Evolutionary conservation across 2,888 invertebrate species (phyloP).

Genomic region (Cephus pygmeus): DNA sequence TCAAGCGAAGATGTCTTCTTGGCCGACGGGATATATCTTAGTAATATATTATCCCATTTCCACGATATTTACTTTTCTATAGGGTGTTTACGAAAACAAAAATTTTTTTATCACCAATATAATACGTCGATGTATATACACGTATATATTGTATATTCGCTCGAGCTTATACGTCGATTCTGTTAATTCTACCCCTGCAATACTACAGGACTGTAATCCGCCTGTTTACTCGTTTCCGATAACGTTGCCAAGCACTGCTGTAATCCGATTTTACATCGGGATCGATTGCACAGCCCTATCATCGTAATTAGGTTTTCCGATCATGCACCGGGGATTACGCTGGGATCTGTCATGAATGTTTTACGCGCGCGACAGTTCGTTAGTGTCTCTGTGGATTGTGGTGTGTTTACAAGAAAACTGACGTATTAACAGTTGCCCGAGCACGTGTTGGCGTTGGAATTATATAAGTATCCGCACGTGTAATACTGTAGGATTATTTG

Average conservation of each 20-base stretch:
- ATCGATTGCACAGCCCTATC: slow-evolving; percentile 36
- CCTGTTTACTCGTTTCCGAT: slow-evolving; percentile 1
- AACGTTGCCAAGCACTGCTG: slow-evolving; percentile 20
- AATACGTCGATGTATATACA: no score
- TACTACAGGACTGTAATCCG: neutral
- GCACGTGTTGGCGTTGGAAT: neutral
- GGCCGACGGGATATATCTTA: neutral
- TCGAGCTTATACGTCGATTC: no score
- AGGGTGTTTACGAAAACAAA: no score
- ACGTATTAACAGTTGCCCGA: neutral
- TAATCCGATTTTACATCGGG: slow-evolving; percentile 40
- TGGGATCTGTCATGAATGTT: neutral
- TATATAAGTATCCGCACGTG: neutral
- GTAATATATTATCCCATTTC: no score
- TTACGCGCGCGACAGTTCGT: neutral
- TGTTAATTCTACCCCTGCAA: neutral
- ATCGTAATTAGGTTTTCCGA: slow-evolving; percentile 51
- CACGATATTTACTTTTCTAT: no score
- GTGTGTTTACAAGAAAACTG: neutral
- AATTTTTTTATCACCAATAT: no score
- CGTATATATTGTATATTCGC: no score
- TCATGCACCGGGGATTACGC: slow-evolving; percentile 36
- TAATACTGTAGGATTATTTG: neutral
- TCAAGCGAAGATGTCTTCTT: neutral
- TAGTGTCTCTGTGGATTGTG: neutral